Evolutionary conservation across 2,888 invertebrate species (phyloP), one percentile per base, ranked within the genome.

Genomic region (Drosophila hawaiiensis): DNA sequence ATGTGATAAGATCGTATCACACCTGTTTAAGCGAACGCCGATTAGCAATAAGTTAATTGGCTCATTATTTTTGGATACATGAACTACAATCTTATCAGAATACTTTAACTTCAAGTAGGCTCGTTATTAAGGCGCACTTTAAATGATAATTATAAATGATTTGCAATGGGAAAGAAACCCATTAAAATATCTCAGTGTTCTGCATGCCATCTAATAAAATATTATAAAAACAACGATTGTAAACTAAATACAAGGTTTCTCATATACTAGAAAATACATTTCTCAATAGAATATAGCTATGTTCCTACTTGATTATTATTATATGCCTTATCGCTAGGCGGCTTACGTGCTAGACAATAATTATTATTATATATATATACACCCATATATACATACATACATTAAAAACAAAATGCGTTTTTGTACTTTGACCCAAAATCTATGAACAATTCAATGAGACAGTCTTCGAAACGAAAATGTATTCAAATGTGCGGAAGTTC

Each of bases 21-120:
- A 28, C 29, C 16, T 41, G 2, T 28, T 19, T 68, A 68, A 63
- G 59, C 39, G 35, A 52, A 68, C 59, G 63, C 29, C 69, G 67
- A 79, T 80, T 76, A 73, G 55, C 63, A 71, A 63, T 68, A 53
- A 53, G 59, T 73, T 84, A 68, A 82, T 84, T 82, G 68, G 28
- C n/a, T 25, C 41, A 35, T 60, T 66, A 50, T 31, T 53, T 25
- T 37, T 25, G 19, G 63, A 66, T 73, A 62, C 59, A 66, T 39
- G 54, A 49, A 54, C 25, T 29, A 22, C 10, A 61, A 83, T 81
- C 86, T 55, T 37, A 56, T 56, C 56, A 14, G 4, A 29, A 22
- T 39, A 28, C 19, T 28, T 50, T 9, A 25, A 25, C 16, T 25
- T 55, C 55, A 28, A 55, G 28, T 55, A 28, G 4, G 37, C 60